Evolutionary conservation across 2,113 vertebrate genomes (phyloP).

Genomic region (Datnioides undecimradiatus): DNA sequence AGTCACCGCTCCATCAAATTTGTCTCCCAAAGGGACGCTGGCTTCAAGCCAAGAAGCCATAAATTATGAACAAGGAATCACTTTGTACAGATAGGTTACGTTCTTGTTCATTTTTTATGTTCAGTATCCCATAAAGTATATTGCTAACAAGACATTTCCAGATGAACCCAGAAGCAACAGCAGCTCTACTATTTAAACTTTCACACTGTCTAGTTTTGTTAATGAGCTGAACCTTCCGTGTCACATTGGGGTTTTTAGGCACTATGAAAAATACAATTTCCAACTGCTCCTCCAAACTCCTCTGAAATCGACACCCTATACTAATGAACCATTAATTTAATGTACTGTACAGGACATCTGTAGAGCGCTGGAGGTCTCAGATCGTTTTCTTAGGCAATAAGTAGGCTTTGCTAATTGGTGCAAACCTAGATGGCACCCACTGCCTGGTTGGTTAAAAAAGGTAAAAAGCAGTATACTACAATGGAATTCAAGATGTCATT

Average conservation of each 20-base stretch:
- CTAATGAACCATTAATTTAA: constrained; percentile 54
- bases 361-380: neutral
- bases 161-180: constrained; percentile 53
- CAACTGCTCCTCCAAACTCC: constrained; percentile 22
- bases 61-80: constrained; percentile 47
- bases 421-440: neutral
- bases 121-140: constrained; percentile 55
- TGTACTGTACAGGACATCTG: constrained; percentile 9
- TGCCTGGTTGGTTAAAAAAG: neutral
- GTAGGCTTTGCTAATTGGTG: constrained; percentile 9
- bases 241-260: constrained; percentile 32
- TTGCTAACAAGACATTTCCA: constrained; percentile 59
- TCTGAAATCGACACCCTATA: constrained; percentile 33
- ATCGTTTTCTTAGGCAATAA: constrained; percentile 2
- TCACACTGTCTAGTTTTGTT: constrained; percentile 64
- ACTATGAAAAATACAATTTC: constrained; percentile 46
- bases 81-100: constrained; percentile 31
- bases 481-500: constrained; percentile 12
- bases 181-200: constrained; percentile 51
- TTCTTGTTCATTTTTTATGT: constrained; percentile 47
- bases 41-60: constrained; percentile 43
- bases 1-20: constrained; percentile 38
- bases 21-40: constrained; percentile 20
- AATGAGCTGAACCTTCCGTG: constrained; percentile 61
- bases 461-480: neutral